Base-by-base conservation (phyloP, 2,888 invertebrate genomes). In the Globia sparganii region DNA sequence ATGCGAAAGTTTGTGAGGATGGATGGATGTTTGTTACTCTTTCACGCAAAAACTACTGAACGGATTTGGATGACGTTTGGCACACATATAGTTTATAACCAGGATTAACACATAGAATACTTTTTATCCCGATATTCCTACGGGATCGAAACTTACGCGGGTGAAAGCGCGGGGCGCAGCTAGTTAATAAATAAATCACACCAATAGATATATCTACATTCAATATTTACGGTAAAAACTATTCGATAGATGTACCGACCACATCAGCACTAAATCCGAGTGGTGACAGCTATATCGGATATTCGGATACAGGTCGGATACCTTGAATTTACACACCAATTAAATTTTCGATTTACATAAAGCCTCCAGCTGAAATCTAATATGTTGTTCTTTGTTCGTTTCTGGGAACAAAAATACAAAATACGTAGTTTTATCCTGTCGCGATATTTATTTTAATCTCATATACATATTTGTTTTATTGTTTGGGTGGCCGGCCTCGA, bases 301-400 rank as follows among this genome's bases (percentile, higher is more conserved):
- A 67, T 66, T 58, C 8, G 34, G 37, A 68, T 59, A 69, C 49
- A 6, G 13, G 0, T 40, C 64, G 21, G 43, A 80, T 64, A 65
- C 46, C 43, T 68, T 25, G 46, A 71, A 74, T 84, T 74, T 74
- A 64, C 79, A 28, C 49, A 49, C 21, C 73, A 67, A 84, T 73
- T 70, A 70, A 18, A 40, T 71, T 67, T 79, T 49, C 31, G 59
- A 68, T 84, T 78, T 49, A 37, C 31, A 11, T 31, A 31, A 72
- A 31, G 43, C 53, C 56, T 61, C 68, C 34, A 58, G 34, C 34
- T 15, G 46, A 77, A 68, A 68, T 65, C 13, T 31, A 43, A 43
- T 28, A 58, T 37, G 1, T 67, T 77, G 15, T 46, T 56, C 34
- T 56, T 56, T 78, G 34, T 58, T 64, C 11, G 11, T 76, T 77